Percentiles rank a stretch among this genome's conserved stretches.
Evolutionary conservation across 2,113 vertebrate genomes (phyloP).

Genomic region (Xiphias gladius): DNA sequence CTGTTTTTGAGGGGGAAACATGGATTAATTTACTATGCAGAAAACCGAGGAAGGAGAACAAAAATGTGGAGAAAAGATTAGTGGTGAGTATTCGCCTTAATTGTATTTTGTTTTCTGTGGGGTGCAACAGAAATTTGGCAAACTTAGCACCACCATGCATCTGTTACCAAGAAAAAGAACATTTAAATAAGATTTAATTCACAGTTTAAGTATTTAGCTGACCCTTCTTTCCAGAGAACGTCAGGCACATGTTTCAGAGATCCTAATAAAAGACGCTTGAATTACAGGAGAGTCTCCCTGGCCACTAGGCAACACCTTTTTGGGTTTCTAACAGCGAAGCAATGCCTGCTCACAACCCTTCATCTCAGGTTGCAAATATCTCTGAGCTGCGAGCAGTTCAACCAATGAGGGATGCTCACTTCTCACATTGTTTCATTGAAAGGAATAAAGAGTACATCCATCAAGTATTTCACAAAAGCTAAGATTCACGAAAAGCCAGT

Average conservation of each 20-base stretch:
- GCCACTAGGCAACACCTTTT: no score
- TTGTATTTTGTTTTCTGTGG: slow-evolving; percentile 47
- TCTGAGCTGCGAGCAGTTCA: neutral
- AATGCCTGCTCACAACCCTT: neutral
- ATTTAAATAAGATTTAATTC: slow-evolving; percentile 6
- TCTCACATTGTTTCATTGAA: no score
- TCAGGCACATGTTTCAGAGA: neutral
- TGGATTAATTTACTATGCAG: slow-evolving; percentile 48
- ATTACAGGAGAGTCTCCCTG: no score
- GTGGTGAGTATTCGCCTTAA: slow-evolving; percentile 27
- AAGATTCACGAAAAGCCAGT: no score
- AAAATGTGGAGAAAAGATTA: slow-evolving; percentile 51
- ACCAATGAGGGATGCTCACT: no score
- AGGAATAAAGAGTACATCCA: no score
- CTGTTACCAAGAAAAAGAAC: neutral
- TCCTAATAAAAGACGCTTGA: neutral
- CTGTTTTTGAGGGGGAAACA: slow-evolving; percentile 50
- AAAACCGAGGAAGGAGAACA: slow-evolving; percentile 13
- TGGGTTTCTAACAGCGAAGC: neutral
- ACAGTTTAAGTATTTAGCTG: neutral
- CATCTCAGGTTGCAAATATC: neutral
- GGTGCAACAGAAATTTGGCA: slow-evolving; percentile 26
- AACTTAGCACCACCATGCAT: neutral
- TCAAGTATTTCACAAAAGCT: no score
- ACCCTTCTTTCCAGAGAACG: neutral